Base-by-base conservation (phyloP, 1,140 invertebrate species). In the Thalassaphorura encarpata region DNA sequence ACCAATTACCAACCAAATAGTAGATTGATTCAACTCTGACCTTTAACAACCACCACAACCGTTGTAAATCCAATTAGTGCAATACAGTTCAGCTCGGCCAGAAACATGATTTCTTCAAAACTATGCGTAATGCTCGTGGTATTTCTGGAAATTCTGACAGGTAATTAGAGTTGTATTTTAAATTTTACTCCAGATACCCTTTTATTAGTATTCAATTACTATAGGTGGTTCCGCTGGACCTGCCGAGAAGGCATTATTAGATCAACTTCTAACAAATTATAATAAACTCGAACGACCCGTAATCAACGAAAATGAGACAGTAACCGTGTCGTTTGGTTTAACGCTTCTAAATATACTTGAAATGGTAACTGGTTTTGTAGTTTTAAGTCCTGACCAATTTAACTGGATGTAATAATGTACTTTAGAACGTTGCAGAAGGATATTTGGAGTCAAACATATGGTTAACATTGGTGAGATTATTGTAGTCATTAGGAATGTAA, bases 301-400 rank as follows among this genome's bases (percentile, higher is more conserved):
- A 18, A 83, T 83, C 61, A 96, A 97, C 73, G 92, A 96, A 77
- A 87, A 87, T 52, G 83, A 93, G 66, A 83, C 92, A 16, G 77
- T 97, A 39, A 80, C 89, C 71, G 89, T 97, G 52, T 88, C 82
- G 67, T 93, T 98, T 70, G 90, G 92, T 62, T 81, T 97, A 66
- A 93, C 89, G 48, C 75, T 98, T 58, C 92, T 97, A 73, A 94
- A 98, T 76, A 95, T 98, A 67, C 97, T 98, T 70, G 94, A 36
- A 11, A n/a, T 36, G 33, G 33, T 36, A 36, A 36, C 11, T 36
- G n/a, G n/a, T 36, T n/a, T 11, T 11, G 11, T 11, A n/a, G n/a
- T 36, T 36, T 36, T 36, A 11, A 11, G 33, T 11, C 11, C 33
- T 36, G 33, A 36, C 11, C 33, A 11, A n/a, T 36, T 11, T 11